Conservation (phyloP, 2,113 vertebrate species). For the Syrmaticus mikado region DNA sequence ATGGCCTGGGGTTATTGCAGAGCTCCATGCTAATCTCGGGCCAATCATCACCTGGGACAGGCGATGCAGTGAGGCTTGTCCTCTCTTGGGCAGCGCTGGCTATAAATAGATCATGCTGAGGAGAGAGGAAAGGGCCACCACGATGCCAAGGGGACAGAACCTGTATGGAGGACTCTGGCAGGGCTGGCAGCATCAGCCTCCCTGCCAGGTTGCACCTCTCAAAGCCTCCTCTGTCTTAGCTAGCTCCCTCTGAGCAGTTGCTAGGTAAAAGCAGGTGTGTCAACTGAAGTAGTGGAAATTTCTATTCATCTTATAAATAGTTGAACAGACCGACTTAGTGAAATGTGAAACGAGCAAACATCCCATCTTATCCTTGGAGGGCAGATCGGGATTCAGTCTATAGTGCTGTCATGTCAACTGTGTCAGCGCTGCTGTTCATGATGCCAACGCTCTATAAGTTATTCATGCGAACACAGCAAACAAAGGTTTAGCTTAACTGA, state of each 20-base stretch:
- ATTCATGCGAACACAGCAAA: conserved; percentile 79
- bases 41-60: fast-evolving
- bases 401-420: conserved; percentile 72
- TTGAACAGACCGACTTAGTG: conserved; percentile 77
- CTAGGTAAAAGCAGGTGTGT: conserved; percentile 76
- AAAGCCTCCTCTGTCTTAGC: conserved; percentile 1
- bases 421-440: conserved; percentile 66
- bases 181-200: background rate
- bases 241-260: conserved; percentile 64
- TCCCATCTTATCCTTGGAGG: conserved; percentile 74
- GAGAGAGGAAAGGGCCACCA: background rate
- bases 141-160: background rate
- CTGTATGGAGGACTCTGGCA: background rate
- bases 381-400: conserved; percentile 74
- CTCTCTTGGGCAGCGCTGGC: background rate
- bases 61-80: background rate
- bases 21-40: fast-evolving
- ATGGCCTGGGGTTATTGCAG: fast-evolving
- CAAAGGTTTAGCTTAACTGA: conserved; percentile 71
- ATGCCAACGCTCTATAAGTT: conserved; percentile 74
- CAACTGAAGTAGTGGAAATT: conserved; percentile 83
- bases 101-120: conserved; percentile 1
- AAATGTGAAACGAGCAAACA: conserved; percentile 79
- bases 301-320: conserved; percentile 85
- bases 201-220: background rate